Evolutionary conservation across 2,888 invertebrate species (phyloP).

Genomic region (Drosophila cyrtoloma): DNA sequence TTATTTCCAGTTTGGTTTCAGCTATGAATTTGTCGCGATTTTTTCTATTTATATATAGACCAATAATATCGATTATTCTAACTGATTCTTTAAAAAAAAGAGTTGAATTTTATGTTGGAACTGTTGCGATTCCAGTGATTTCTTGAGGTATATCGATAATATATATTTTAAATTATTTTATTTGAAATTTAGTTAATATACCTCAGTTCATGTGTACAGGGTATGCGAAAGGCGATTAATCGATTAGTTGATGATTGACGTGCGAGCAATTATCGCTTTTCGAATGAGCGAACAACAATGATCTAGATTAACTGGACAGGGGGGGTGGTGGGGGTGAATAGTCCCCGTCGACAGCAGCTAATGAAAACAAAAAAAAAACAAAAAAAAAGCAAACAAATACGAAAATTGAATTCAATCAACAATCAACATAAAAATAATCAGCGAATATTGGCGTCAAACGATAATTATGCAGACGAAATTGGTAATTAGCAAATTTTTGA

Average conservation of each 20-base stretch:
- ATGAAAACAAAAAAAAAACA: conserved; percentile 14
- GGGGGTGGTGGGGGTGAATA: not conserved
- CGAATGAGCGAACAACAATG: conserved; percentile 34
- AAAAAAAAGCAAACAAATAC: conserved; percentile 4
- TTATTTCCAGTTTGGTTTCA: not conserved
- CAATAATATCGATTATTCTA: not conserved
- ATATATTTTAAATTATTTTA: not conserved
- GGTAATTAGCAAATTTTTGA: not conserved
- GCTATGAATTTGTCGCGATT: not conserved
- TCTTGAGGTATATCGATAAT: not conserved
- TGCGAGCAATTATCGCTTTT: conserved; percentile 53
- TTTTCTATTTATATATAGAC: not conserved
- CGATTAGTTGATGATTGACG: conserved; percentile 63
- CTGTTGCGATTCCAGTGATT: not conserved
- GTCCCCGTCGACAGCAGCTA: conserved; percentile 13
- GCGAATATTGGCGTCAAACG: conserved; percentile 4
- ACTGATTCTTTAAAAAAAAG: too few species aligned
- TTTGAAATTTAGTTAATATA: not conserved
- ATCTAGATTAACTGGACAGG: conserved; percentile 8
- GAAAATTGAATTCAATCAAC: conserved; percentile 37
- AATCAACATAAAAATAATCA: conserved; percentile 13
- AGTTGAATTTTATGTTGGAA: not conserved
- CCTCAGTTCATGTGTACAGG: not conserved
- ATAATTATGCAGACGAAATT: conserved; percentile 28
- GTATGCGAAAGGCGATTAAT: conserved; percentile 55